These are phyloP conservation scores for Pyralis farinalis DNA, from an alignment of 2,888 invertebrate species.

Conservation along the genomic window DNA sequence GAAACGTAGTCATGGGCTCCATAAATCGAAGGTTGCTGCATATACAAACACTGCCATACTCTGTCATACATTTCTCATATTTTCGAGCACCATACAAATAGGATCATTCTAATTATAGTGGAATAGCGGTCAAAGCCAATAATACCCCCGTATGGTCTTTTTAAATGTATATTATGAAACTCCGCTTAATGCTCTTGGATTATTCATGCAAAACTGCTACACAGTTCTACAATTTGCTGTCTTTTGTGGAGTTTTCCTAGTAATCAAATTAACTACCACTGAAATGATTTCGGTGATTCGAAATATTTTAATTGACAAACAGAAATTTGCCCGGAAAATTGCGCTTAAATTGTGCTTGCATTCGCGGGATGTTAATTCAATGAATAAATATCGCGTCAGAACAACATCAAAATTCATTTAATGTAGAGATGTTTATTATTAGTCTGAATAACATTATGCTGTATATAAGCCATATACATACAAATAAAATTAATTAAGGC, in stretches of 20 bases:
- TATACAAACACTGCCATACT: too few relatives aligned
- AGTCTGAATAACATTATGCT: not conserved
- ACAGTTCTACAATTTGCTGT: slow-evolving; percentile 40
- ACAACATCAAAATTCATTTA: slow-evolving; percentile 52
- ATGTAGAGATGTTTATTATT: slow-evolving; percentile 24
- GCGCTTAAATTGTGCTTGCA: slow-evolving; percentile 71
- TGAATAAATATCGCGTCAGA: slow-evolving; percentile 64
- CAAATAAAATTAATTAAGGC: too few relatives aligned
- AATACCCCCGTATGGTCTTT: too few relatives aligned
- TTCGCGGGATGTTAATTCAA: slow-evolving; percentile 68
- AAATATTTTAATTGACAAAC: slow-evolving; percentile 80
- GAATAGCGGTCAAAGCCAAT: too few relatives aligned
- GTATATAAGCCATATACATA: too few relatives aligned
- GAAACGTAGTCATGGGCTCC: too few relatives aligned
- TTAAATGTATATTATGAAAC: too few relatives aligned
- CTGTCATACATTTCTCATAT: too few relatives aligned
- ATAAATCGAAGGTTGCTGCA: too few relatives aligned
- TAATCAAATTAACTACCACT: slow-evolving; percentile 65
- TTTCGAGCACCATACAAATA: too few relatives aligned
- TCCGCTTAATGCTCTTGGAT: slow-evolving; percentile 6
- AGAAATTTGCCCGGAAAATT: slow-evolving; percentile 67
- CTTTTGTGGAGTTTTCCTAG: slow-evolving; percentile 46
- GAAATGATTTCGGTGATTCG: slow-evolving; percentile 73
- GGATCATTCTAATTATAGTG: too few relatives aligned
- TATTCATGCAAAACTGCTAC: slow-evolving; percentile 29